Evolutionary conservation across 2,888 invertebrate genomes (phyloP), one percentile per base, ranked within the genome.

Genomic region (Luffia ferchaultella): DNA sequence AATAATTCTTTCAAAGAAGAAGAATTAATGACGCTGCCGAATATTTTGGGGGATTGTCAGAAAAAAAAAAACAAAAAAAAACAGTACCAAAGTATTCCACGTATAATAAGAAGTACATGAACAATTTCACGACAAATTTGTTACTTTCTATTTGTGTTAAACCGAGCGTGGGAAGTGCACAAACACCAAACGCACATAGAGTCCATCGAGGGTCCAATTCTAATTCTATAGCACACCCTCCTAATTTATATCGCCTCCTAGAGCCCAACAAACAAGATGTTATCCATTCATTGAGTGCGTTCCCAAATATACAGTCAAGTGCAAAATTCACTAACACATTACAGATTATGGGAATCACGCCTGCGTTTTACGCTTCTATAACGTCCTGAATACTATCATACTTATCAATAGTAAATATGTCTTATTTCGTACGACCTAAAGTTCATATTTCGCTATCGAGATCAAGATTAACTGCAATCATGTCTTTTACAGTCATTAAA

Each of bases 311-410:
- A 49, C 40, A 73, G 76, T 77, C 80, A 78, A 82, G 80, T 78
- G 79, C 75, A 73, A 69, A 77, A 79, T 75, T 77, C 73, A 67
- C 69, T 75, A 43, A 67, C 63, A 63, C 67, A 64, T 70, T 68
- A 72, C 73, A 73, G 78, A 79, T 80, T 79, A 80, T 77, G 75
- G 64, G 78, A 82, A 80, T 83, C 79, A 80, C 77, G 75, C 70
- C 70, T 71, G 20, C 40, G 3, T 45, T n/a, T 42, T 44, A 48
- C 20, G 55, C 49, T 53, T 56, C 48, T 43, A 52, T 58, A 72
- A 70, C 16, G 54, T 16, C 60, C 5, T 55, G 58, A 59, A 45
- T 46, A 30, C 41, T 15, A n/a, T 0, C 0, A 5, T 2, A 1
- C 2, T 15, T 1, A 0, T 18, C 50, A 61, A 19, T 5, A 7